Percentiles rank a stretch among this genome's conserved stretches.
Conservation (phyloP, 2,113 vertebrate species). For the Odontesthes bonariensis region DNA sequence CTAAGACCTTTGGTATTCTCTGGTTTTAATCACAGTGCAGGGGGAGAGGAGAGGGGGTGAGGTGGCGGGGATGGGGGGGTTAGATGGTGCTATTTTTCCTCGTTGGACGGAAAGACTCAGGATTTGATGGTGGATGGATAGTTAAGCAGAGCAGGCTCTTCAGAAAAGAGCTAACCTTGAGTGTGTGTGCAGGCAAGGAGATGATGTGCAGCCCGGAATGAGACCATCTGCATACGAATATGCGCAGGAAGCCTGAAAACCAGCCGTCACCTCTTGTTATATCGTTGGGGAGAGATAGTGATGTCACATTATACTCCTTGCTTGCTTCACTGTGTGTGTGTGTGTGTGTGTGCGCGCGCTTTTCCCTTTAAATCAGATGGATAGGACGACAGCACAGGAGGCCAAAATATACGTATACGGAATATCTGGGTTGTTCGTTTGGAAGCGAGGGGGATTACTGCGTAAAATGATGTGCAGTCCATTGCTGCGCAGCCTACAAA, state of each 20-base stretch:
- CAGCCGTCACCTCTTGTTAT: conserved; percentile 71
- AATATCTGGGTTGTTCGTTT: conserved; percentile 51
- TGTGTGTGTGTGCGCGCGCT: neutral
- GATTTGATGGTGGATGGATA: conserved; percentile 32
- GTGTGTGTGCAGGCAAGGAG: conserved; percentile 61
- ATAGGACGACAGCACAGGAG: conserved; percentile 60
- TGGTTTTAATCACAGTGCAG: conserved; percentile 38
- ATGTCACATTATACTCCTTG: conserved; percentile 73
- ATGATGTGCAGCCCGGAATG: conserved; percentile 56
- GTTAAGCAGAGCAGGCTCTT: conserved; percentile 54
- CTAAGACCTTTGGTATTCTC: conserved; percentile 19
- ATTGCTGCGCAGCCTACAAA: conserved; percentile 62
- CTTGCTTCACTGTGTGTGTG: conserved; percentile 30
- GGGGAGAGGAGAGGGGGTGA: conserved; percentile 6
- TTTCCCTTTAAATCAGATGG: conserved; percentile 51
- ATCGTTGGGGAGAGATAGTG: conserved; percentile 69
- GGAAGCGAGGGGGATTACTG: conserved; percentile 65
- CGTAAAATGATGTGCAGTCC: conserved; percentile 76
- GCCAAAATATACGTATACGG: conserved; percentile 58
- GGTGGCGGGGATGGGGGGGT: conserved; percentile 18
- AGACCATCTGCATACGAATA: conserved; percentile 74
- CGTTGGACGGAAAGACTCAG: conserved; percentile 19
- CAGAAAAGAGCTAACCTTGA: conserved; percentile 76
- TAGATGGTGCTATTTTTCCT: conserved; percentile 31
- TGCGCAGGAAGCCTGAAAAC: conserved; percentile 74